Base-by-base conservation (phyloP, 2,888 invertebrate genomes). In the Drosophila bunnanda region DNA sequence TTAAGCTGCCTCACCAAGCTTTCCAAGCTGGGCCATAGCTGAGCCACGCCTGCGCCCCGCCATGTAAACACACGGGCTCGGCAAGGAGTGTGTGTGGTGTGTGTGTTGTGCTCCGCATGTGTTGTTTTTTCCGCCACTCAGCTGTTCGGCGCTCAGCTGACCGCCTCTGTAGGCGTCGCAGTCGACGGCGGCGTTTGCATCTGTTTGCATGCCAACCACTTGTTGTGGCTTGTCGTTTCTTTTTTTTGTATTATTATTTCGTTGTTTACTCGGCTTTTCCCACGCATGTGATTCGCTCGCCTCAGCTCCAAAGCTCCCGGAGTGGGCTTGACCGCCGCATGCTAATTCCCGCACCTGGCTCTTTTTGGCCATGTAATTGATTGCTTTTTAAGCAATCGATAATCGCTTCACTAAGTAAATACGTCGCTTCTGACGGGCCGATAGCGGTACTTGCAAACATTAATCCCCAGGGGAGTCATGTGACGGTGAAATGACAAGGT, bases 1-100 rank as follows among this genome's bases (percentile, higher is more conserved):
- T 81, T 69, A 71, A 71, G 41, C 34, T 80, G 41, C 6, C 6
- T 5, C 6, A 2, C 9, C 2, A 2, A 78, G 72, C 75, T 81
- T 77, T 68, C 8, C 0, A 69, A 79, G 74, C 65, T 81, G 15
- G 17, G 10, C 20, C 30, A 70, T 81, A 75, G 82, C 76, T 84
- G 52, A 15, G 84, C 28, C 79, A 79, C 82, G 82, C 79, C 72
- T 82, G 82, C 82, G 82, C 71, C 15, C 10, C 2, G n/a, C 5
- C 22, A 76, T 67, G 76, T 82, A 84, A 84, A 82, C 84, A 84
- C 67, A 20, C 28, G 20, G 10, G 25, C 28, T 13, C n/a, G 15
- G 8, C 30, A 32, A 32, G 20, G 50, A 32, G 50, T 50, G 7
- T 13, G 32, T 30, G 17, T 46, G 32, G 15, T 30, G 48, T 32